Conservation (phyloP, 64 coral and sea anemone genomes). For the Montipora efflorescens region DNA sequence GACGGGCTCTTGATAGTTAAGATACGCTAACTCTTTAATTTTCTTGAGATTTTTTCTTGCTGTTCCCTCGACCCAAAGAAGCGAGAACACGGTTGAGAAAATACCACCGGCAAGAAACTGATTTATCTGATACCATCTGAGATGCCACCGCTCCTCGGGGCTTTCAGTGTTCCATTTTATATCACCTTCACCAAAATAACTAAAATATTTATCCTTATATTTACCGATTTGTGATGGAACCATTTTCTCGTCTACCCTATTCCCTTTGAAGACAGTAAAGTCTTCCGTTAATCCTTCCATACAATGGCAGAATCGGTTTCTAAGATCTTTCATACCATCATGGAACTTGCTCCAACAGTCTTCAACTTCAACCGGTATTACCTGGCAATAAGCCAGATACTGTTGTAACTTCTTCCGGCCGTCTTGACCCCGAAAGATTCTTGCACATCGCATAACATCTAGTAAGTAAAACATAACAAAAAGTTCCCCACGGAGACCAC, state of each 20-base stretch:
- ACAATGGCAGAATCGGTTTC: constrained; percentile 15
- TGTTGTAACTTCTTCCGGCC: constrained; percentile 32
- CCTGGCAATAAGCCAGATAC: constrained; percentile 20
- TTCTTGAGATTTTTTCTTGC: no score
- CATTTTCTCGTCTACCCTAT: not conserved
- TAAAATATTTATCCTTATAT: constrained; percentile 15
- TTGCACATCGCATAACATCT: constrained; percentile 55
- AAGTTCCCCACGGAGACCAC: constrained; percentile 50
- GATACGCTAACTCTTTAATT: constrained; percentile 11
- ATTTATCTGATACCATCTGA: constrained; percentile 57
- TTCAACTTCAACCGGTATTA: constrained; percentile 2
- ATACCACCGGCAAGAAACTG: constrained; percentile 60
- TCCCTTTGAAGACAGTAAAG: constrained; percentile 60
- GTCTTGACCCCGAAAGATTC: constrained; percentile 21
- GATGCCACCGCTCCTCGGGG: constrained; percentile 40
- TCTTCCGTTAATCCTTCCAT: constrained; percentile 55
- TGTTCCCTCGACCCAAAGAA: not conserved
- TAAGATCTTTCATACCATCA: not conserved
- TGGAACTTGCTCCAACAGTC: constrained; percentile 31
- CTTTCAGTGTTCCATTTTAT: not conserved
- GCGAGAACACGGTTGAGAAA: constrained; percentile 29
- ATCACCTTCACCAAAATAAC: constrained; percentile 35
- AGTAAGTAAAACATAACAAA: constrained; percentile 69
- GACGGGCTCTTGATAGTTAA: constrained; percentile 16
- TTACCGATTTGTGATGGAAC: constrained; percentile 25